Conservation (phyloP, 2,888 invertebrate genomes). For the Salticus scenicus region DNA sequence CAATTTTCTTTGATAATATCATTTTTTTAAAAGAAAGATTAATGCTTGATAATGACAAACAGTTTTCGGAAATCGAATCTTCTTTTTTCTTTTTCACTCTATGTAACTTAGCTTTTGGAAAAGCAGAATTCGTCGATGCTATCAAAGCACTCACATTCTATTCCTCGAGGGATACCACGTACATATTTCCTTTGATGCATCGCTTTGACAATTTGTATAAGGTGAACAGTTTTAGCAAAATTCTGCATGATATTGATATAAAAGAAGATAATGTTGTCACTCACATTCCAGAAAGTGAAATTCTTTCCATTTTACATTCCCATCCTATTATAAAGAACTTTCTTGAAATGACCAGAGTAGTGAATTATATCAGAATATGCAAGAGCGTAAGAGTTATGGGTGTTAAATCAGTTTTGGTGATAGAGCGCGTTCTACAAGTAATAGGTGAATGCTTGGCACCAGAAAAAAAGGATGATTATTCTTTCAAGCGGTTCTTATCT, state of each 20-base stretch:
- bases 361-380: slow-evolving; percentile 26
- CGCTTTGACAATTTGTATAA: not conserved
- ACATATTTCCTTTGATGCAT: not conserved
- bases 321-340: slow-evolving; percentile 25
- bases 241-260: not conserved
- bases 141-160: not conserved
- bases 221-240: not conserved
- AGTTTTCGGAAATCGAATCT: not conserved
- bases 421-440: slow-evolving; percentile 37
- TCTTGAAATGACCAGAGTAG: slow-evolving; percentile 17
- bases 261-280: not conserved
- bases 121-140: not conserved
- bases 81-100: not conserved
- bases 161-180: no score
- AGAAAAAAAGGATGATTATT: slow-evolving; percentile 28
- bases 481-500: slow-evolving; percentile 19
- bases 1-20: slow-evolving; percentile 37
- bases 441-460: slow-evolving; percentile 31
- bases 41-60: not conserved
- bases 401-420: slow-evolving; percentile 23
- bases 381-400: not conserved
- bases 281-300: not conserved
- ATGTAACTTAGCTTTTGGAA: not conserved
- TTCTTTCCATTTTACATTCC: not conserved
- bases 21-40: slow-evolving; percentile 30